Percentiles rank a stretch among this genome's conserved stretches.
These are phyloP conservation scores for Meiosimyza decipiens DNA, from an alignment of 2,888 invertebrate genomes.

Conservation along the genomic window DNA sequence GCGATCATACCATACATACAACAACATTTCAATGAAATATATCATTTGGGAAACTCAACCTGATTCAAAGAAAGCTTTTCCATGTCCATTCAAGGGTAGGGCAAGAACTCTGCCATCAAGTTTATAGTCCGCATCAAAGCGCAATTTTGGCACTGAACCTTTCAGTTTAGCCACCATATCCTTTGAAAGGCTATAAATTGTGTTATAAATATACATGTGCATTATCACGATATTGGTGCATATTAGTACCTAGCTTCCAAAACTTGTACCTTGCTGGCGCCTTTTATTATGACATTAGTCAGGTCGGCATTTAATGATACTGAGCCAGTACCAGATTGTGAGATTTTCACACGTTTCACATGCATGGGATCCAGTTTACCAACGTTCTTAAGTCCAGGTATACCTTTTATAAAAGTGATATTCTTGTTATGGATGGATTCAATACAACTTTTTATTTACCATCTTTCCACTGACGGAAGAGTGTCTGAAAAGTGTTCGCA, in stretches of 20 bases:
- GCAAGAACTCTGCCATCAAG: constrained; percentile 31
- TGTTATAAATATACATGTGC: too few relatives aligned
- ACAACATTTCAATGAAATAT: background rate
- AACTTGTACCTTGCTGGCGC: constrained; percentile 46
- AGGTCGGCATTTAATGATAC: constrained; percentile 34
- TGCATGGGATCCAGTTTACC: constrained; percentile 52
- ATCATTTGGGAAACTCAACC: background rate
- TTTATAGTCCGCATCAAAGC: constrained; percentile 22
- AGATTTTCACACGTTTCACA: constrained; percentile 47
- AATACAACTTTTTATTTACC: constrained; percentile 10
- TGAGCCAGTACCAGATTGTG: constrained; percentile 40
- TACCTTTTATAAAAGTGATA: constrained; percentile 37
- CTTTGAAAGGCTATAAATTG: background rate
- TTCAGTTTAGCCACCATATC: too few relatives aligned
- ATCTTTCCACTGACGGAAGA: constrained; percentile 20
- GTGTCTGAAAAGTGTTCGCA: background rate
- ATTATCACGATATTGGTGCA: too few relatives aligned
- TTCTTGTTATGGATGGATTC: too few relatives aligned
- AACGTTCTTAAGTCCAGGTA: constrained; percentile 46
- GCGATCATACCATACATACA: background rate
- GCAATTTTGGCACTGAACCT: constrained; percentile 20
- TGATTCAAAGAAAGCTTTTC: constrained; percentile 22
- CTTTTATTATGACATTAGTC: constrained; percentile 46
- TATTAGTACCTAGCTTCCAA: constrained; percentile 43
- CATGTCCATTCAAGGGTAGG: constrained; percentile 29